These are phyloP conservation scores for Megaceryle torquata DNA, from an alignment of 2,113 vertebrate species.

Conservation along the genomic window DNA sequence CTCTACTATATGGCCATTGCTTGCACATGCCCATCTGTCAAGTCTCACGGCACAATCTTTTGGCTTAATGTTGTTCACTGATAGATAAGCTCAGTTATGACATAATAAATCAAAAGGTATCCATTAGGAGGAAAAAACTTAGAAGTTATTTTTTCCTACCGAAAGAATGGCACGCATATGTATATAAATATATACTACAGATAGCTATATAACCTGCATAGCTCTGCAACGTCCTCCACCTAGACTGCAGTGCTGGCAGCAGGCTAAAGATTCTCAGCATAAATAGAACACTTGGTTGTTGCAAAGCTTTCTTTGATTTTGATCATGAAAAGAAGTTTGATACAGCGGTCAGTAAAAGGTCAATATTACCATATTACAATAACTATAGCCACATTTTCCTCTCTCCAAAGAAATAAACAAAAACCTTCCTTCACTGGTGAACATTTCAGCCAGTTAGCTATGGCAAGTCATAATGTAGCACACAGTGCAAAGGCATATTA, in stretches of 20 bases:
- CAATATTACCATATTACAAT: slow-evolving; percentile 14
- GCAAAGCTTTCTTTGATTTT: slow-evolving; percentile 11
- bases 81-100: background rate
- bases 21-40: background rate
- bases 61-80: background rate
- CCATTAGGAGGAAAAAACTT: background rate
- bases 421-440: background rate
- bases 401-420: background rate
- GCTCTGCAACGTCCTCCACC: background rate
- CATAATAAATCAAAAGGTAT: background rate
- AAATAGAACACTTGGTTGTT: background rate
- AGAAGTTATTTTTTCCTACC: background rate
- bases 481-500: background rate
- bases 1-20: background rate
- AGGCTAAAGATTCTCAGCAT: background rate
- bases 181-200: background rate
- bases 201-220: background rate
- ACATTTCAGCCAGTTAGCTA: background rate
- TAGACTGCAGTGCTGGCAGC: slow-evolving; percentile 32
- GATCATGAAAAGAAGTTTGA: background rate
- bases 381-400: background rate
- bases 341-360: background rate
- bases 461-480: background rate
- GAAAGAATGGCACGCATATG: background rate
- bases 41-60: background rate